phyloP scores from a whole-genome alignment of 1,140 invertebrate genomes.

The Dufourea novaeangliae region DNA sequence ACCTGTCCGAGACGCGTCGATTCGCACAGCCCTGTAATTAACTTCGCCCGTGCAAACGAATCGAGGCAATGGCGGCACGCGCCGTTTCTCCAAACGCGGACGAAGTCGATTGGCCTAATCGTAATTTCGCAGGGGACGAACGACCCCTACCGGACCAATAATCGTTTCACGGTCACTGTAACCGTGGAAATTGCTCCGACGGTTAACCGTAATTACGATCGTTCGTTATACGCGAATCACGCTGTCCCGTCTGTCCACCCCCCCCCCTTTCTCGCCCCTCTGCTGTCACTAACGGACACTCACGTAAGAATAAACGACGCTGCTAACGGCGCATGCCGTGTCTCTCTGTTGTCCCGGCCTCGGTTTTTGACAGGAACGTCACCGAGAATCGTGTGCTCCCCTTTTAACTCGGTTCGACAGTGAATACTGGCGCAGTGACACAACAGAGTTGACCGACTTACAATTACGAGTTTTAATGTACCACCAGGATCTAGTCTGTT shows the following conservation, averaged over 20 bases:
- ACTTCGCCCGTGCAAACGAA: slow-evolving; percentile 55
- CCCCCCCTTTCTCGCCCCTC: slow-evolving; percentile 9
- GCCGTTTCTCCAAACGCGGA: slow-evolving; percentile 34
- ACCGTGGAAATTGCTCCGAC: slow-evolving; percentile 60
- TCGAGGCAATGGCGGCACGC: slow-evolving; percentile 33
- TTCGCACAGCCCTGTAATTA: slow-evolving; percentile 48
- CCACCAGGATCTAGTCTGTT: no score
- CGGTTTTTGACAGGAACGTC: neutral
- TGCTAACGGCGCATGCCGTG: neutral
- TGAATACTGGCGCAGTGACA: neutral
- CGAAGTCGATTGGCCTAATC: slow-evolving; percentile 62
- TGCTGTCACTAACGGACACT: slow-evolving; percentile 13
- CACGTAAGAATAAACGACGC: slow-evolving; percentile 33
- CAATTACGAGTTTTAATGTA: no score
- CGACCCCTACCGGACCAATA: slow-evolving; percentile 61
- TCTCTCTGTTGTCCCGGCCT: neutral
- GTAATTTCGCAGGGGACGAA: slow-evolving; percentile 65
- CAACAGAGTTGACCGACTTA: no score
- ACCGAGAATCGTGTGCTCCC: neutral
- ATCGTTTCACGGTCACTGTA: slow-evolving; percentile 69
- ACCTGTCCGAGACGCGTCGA: slow-evolving; percentile 8
- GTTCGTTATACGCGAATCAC: slow-evolving; percentile 52
- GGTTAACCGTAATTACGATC: slow-evolving; percentile 62
- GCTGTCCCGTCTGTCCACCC: no score
- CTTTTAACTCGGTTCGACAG: neutral